A percentile compares a stretch with the other conserved stretches of the same genome.
phyloP scores from a whole-genome alignment of 2,797 vertebrate species.

The Fratercula arctica region DNA sequence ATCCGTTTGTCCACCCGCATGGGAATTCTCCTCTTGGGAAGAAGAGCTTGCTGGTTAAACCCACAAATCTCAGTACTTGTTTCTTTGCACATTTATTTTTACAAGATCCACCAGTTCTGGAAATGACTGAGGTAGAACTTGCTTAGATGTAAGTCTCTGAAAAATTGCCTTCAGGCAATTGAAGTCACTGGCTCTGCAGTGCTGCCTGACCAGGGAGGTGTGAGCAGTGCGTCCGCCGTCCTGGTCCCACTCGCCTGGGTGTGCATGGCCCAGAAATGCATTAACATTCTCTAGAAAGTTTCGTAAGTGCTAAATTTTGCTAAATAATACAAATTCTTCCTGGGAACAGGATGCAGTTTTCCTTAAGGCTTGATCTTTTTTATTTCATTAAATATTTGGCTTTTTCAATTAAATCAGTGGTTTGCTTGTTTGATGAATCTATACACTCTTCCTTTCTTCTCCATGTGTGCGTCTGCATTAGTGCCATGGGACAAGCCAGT shows the following conservation, averaged over 20 bases:
- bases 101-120: not conserved
- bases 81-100: not conserved
- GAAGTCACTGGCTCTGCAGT: not conserved
- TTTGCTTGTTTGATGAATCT: constrained; percentile 36
- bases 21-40: constrained; percentile 44
- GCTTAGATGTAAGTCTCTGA: not conserved
- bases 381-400: not conserved
- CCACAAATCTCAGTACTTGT: not conserved
- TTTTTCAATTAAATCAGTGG: not conserved
- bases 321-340: not conserved
- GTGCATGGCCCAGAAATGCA: not conserved
- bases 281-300: not conserved
- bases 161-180: not conserved
- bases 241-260: not conserved
- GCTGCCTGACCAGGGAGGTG: not conserved
- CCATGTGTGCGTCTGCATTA: not conserved
- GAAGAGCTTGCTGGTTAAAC: not conserved
- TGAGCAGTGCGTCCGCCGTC: not conserved
- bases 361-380: not conserved
- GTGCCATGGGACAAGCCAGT: not conserved
- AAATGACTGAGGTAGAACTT: not conserved
- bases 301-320: not conserved
- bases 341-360: not conserved
- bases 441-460: not conserved
- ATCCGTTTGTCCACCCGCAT: constrained; percentile 24